Conservation (phyloP, 2,888 invertebrate species). For the Lasioglossum vierecki region DNA sequence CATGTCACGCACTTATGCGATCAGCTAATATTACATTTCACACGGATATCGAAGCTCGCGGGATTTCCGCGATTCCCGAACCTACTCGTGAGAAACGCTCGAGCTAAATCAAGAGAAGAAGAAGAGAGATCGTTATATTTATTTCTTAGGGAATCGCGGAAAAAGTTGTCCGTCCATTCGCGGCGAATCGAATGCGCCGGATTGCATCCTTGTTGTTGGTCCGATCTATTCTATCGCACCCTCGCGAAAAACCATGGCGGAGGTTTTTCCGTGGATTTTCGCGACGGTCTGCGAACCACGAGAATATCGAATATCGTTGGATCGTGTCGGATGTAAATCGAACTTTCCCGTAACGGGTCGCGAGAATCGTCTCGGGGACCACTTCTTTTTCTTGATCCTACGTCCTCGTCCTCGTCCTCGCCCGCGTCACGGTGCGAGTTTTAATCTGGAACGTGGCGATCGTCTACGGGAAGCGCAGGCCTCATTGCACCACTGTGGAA, state of each 20-base stretch:
- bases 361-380: neutral
- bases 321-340: constrained; percentile 5
- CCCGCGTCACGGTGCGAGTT: constrained; percentile 24
- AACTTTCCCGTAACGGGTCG: neutral
- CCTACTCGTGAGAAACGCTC: constrained; percentile 1
- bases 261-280: neutral
- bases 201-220: constrained; percentile 71
- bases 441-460: constrained; percentile 75
- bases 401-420: constrained; percentile 47
- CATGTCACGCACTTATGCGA: no score
- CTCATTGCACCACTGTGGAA: constrained; percentile 79
- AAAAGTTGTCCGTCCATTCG: constrained; percentile 73
- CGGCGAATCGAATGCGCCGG: constrained; percentile 62
- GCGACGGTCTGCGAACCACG: neutral
- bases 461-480: constrained; percentile 77
- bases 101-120: neutral
- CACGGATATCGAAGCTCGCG: neutral
- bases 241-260: neutral
- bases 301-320: neutral
- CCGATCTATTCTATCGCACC: constrained; percentile 33
- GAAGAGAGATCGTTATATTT: constrained; percentile 69
- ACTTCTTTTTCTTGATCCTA: constrained; percentile 17
- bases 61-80: neutral
- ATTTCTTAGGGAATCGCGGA: constrained; percentile 71
- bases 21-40: no score